Percentiles rank a stretch among this genome's conserved stretches.
These are phyloP conservation scores for Petroica traversi DNA, from an alignment of 2,113 vertebrate species.

Conservation along the genomic window DNA sequence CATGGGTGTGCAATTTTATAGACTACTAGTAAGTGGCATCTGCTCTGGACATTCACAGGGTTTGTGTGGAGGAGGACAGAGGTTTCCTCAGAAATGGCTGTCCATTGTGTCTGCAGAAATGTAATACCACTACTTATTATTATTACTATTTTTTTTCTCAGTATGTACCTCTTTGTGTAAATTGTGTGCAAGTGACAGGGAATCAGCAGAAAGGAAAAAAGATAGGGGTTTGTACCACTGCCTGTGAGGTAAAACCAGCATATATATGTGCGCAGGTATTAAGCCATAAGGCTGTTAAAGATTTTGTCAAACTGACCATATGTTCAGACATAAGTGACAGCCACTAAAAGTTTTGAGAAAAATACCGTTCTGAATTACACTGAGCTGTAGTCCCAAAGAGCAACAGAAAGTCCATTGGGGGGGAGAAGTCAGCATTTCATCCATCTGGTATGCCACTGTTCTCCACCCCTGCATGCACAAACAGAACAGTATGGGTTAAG, in stretches of 20 bases:
- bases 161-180: background rate
- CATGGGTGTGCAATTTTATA: background rate
- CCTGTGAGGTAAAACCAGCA: background rate
- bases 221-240: fast-evolving
- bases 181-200: background rate
- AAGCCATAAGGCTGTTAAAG: background rate
- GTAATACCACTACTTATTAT: background rate
- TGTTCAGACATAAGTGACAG: background rate
- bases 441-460: background rate
- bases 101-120: background rate
- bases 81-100: background rate
- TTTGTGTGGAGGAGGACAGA: background rate
- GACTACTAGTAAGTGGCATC: background rate
- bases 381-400: background rate
- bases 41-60: background rate
- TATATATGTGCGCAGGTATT: background rate
- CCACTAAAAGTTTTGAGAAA: background rate
- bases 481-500: background rate
- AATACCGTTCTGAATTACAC: background rate
- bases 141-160: background rate
- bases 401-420: background rate
- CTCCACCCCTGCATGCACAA: background rate
- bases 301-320: background rate
- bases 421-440: background rate
- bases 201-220: background rate